These are phyloP conservation scores for Coenonympha arcania DNA, from an alignment of 2,888 invertebrate genomes.

Conservation along the genomic window DNA sequence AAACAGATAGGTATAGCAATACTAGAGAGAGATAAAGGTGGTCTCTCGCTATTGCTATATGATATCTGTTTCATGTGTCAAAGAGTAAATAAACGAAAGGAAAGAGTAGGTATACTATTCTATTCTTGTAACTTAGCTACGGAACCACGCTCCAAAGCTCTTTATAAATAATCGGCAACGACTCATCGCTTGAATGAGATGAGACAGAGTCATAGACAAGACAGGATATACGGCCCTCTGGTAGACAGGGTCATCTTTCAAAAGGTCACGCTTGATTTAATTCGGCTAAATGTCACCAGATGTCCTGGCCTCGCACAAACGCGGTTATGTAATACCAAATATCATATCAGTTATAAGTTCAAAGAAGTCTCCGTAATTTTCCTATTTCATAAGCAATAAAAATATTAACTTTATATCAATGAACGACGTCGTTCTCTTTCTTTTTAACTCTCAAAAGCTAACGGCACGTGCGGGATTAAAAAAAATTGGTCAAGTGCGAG, in stretches of 20 bases:
- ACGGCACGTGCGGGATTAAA: no score
- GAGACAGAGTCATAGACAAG: constrained; percentile 22
- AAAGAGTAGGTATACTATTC: no score
- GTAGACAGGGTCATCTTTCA: constrained; percentile 23
- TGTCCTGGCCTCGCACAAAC: constrained; percentile 11
- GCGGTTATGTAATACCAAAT: neutral
- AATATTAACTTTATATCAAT: no score
- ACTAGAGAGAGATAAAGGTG: no score
- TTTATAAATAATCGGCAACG: neutral
- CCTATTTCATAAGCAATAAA: neutral
- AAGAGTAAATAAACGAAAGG: no score
- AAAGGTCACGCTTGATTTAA: constrained; percentile 28
- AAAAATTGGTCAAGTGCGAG: no score
- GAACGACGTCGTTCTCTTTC: no score
- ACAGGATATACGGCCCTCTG: constrained; percentile 14
- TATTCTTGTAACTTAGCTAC: no score
- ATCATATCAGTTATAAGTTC: neutral
- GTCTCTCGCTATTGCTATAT: no score
- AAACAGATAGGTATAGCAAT: no score
- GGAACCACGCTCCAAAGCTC: neutral
- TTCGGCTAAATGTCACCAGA: constrained; percentile 27
- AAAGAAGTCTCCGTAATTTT: neutral
- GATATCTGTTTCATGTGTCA: no score
- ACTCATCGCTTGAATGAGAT: constrained; percentile 23
- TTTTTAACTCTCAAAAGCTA: no score